Evolutionary conservation across 2,797 vertebrate genomes (phyloP).

Genomic region (Rhabdophis nuchalis): DNA sequence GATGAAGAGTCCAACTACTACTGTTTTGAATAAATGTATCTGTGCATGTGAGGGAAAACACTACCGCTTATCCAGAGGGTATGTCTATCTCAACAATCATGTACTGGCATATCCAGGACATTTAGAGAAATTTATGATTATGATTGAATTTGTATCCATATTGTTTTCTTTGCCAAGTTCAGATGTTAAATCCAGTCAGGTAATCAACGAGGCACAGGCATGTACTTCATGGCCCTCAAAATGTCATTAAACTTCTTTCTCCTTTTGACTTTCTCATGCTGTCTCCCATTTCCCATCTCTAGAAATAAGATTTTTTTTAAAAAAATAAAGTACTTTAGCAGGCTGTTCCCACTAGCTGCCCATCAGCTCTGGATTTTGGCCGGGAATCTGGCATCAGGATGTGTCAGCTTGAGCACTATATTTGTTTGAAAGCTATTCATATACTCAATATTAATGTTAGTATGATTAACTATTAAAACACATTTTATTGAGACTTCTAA

Average conservation of each 20-base stretch:
- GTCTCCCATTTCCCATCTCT: not conserved
- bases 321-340: not conserved
- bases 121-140: not conserved
- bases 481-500: not conserved
- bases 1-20: not conserved
- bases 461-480: not conserved
- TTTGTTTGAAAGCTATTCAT: not conserved
- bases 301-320: not conserved
- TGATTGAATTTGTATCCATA: not conserved
- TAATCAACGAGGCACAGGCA: not conserved
- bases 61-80: not conserved
- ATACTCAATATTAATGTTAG: not conserved
- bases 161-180: not conserved
- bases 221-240: not conserved
- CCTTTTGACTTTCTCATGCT: not conserved
- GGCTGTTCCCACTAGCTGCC: not conserved
- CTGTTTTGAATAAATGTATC: not conserved
- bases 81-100: not conserved
- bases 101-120: not conserved
- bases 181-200: not conserved
- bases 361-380: not conserved
- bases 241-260: not conserved
- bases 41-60: not conserved
- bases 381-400: not conserved
- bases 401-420: not conserved